Conservation (phyloP, 2,113 vertebrate species). For the Aptenodytes forsteri region DNA sequence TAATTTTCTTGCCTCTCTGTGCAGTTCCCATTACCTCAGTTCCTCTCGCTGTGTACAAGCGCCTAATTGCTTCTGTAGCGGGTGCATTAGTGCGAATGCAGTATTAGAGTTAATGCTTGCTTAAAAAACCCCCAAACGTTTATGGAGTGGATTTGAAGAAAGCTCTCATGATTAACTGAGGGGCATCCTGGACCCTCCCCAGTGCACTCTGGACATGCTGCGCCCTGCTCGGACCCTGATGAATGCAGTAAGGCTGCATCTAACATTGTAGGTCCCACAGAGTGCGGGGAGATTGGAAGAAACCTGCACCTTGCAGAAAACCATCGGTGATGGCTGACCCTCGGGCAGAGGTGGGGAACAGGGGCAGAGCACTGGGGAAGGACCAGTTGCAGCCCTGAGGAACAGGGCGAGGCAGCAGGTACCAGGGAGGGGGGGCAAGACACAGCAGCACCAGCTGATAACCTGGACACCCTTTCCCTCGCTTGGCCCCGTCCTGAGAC, state of each 20-base stretch:
- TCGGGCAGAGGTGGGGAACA: not conserved
- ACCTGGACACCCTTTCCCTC: not conserved
- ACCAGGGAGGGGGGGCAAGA: not conserved
- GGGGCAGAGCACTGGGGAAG: not conserved
- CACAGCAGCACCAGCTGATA: not conserved
- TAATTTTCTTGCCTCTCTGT: not conserved
- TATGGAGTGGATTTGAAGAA: not conserved
- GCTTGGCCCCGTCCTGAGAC: not conserved
- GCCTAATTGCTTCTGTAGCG: not conserved
- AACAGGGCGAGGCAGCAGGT: not conserved
- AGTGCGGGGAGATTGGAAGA: not conserved
- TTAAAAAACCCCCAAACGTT: not conserved
- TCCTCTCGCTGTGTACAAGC: not conserved
- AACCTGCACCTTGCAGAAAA: not conserved
- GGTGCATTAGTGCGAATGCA: not conserved
- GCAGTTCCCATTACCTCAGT: not conserved
- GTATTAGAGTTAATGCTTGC: not conserved
- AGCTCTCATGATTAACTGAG: accelerated
- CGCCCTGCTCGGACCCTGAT: not conserved
- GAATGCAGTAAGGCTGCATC: not conserved
- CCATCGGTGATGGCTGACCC: accelerated
- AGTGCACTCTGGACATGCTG: not conserved
- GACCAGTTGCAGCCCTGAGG: not conserved
- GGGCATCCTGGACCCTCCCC: not conserved
- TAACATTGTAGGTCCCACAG: accelerated